These are phyloP conservation scores for Luehdorfia chinensis DNA, from an alignment of 1,140 invertebrate species.

Conservation along the genomic window DNA sequence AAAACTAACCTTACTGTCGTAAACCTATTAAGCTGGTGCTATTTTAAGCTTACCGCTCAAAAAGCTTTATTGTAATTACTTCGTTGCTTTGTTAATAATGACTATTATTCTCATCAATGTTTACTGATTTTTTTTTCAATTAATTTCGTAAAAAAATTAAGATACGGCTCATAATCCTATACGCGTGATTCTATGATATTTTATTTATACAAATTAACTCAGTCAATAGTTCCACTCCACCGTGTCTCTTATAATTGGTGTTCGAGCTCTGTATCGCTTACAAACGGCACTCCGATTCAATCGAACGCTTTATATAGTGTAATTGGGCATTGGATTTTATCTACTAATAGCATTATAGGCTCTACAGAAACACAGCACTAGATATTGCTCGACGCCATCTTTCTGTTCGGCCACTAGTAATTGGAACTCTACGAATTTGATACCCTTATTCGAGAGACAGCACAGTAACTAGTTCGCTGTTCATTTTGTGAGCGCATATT, in stretches of 20 bases:
- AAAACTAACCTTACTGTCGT: slow-evolving; percentile 13
- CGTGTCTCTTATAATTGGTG: slow-evolving; percentile 24
- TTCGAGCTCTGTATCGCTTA: slow-evolving; percentile 29
- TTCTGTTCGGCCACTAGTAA: no score
- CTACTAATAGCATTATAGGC: slow-evolving; percentile 19
- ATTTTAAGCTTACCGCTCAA: slow-evolving; percentile 15
- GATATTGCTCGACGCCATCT: neutral
- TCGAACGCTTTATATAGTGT: slow-evolving; percentile 25
- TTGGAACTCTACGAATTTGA: slow-evolving; percentile 12
- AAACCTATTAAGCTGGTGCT: slow-evolving; percentile 9
- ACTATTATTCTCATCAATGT: slow-evolving; percentile 1
- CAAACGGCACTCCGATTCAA: slow-evolving; percentile 26
- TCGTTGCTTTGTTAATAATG: neutral
- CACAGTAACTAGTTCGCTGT: slow-evolving; percentile 19
- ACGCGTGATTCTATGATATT: no score
- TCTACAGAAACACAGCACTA: neutral
- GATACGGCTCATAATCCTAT: no score
- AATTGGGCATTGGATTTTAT: slow-evolving; percentile 25
- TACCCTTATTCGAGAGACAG: slow-evolving; percentile 16
- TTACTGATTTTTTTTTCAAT: neutral
- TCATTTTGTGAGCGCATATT: slow-evolving; percentile 10
- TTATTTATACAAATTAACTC: no score
- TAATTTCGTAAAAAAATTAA: no score
- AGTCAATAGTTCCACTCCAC: neutral
- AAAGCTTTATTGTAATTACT: slow-evolving; percentile 3